Base-by-base conservation (phyloP, 2,888 invertebrate genomes). In the Tortrix viridana region DNA sequence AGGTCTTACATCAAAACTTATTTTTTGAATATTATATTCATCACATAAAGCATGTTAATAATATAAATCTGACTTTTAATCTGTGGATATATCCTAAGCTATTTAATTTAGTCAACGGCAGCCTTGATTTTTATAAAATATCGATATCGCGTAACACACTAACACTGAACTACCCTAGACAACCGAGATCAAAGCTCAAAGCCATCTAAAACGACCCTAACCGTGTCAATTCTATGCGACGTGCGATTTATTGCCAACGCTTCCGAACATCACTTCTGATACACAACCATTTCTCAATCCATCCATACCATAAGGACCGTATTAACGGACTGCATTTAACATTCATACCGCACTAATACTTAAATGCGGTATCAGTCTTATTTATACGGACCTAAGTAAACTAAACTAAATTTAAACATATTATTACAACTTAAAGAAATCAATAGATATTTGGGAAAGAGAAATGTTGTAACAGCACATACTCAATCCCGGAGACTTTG, bases 111-210 rank as follows among this genome's bases (percentile, higher is more conserved):
- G 75, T 79, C 78, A 80, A 76, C 74, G 75, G 77, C 84, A 84
- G 85, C 85, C 85, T 85, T 82, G 76, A 75, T 81, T 80, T 76
- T 77, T 70, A 75, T 74, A 76, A 77, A 73, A 73, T 73, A 65
- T 63, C 57, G 56, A 63, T 59, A 74, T 74, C 74, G 74, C 67
- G 73, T 68, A 72, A 71, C 66, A 69, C 69, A 69, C 76, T 77
- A 76, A 80, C 75, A 83, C 73, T 66, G 71, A 76, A 68, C 69
- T 75, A 76, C 67, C 48, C 67, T 74, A 69, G 60, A 72, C 66
- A 64, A 65, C 32, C 62, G 65, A 62, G 14, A 57, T 59, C 56
- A 63, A 49, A 63, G 46, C 47, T 37, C 49, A 52, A 62, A 69
- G 60, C 55, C 18, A 44, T 47, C 52, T 54, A 54, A 49, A 60